Evolutionary conservation across 1,140 invertebrate species (phyloP), one percentile per base, ranked within the genome.

Genomic region (Hyposmocoma kahamanoa): DNA sequence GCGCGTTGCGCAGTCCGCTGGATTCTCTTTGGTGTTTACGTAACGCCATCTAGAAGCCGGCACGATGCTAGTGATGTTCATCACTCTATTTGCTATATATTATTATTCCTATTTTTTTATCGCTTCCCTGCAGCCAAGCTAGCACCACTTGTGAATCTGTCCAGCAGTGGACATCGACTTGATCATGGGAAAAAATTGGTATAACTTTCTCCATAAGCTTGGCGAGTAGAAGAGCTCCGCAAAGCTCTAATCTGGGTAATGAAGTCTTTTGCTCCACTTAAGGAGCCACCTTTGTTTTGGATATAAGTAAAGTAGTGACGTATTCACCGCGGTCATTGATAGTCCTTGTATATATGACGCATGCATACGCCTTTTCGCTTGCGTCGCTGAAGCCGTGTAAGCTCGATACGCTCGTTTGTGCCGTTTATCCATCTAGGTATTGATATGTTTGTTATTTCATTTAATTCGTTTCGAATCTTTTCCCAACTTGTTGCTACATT

Each of bases 201-300:
- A 21, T 9, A 0, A 62, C 20, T 22, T 60, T 19, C 2, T 38
- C 20, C 26, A 54, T 45, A 0, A 65, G 22, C 13, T 47, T 47
- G 1, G 62, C 32, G 0, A 67, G 32, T 15, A 73, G 19, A 15
- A 66, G 22, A 0, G 73, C 72, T 22, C 49, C 68, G 42, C 50
- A 62, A 3, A 80, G 42, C 57, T 79, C 76, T 9, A 82, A 47
- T 20, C 68, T 38, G 2, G 65, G 72, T 11, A 83, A 51, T 5
- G 65, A 52, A 5, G 59, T 36, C 19, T 26, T 18, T 57, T n/a
- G n/a, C n/a, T n/a, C n/a, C n/a, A n/a, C n/a, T n/a, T n/a, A n/a
- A n/a, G n/a, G 24, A 3, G 30, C 30, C 4, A 34, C 30, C 15
- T 34, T 34, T 6, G 30, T 34, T 36, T 36, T 36, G 8, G 32